phyloP scores from a whole-genome alignment of 2,888 invertebrate genomes.

The Amphipoea oculea region DNA sequence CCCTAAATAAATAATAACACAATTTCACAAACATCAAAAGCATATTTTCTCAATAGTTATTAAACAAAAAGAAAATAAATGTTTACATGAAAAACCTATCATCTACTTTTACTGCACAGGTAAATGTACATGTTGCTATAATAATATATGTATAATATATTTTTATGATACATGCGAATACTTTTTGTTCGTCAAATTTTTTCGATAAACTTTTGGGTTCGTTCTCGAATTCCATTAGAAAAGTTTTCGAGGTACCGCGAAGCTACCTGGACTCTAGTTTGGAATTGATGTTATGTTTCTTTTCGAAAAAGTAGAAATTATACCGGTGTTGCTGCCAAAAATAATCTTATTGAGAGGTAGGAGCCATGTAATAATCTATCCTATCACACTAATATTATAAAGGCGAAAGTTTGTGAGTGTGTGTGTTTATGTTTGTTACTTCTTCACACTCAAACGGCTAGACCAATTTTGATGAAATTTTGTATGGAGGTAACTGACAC shows the following conservation, averaged over 20 bases:
- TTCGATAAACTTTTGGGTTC: constrained; percentile 65
- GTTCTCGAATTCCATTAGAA: constrained; percentile 67
- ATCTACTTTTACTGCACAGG: constrained; percentile 38
- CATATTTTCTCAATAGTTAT: constrained; percentile 28
- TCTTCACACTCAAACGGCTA: too few relatives aligned
- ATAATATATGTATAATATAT: constrained; percentile 34
- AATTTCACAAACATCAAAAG: constrained; percentile 26
- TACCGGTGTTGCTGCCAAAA: constrained; percentile 3
- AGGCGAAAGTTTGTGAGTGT: too few relatives aligned
- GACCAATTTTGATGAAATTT: too few relatives aligned
- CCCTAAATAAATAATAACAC: constrained; percentile 27
- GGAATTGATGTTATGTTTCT: constrained; percentile 61
- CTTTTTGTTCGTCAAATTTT: constrained; percentile 58
- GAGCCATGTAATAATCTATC: neutral
- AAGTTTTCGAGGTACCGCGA: constrained; percentile 55
- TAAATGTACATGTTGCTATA: constrained; percentile 13
- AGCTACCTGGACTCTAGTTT: constrained; percentile 50
- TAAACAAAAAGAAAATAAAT: constrained; percentile 34
- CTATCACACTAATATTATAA: too few relatives aligned
- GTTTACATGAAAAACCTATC: constrained; percentile 66
- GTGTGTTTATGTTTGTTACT: too few relatives aligned
- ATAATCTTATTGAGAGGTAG: constrained; percentile 8
- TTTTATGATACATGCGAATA: constrained; percentile 57
- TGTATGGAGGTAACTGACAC: too few relatives aligned
- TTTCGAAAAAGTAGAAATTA: constrained; percentile 36